Base-by-base conservation (phyloP, 2,888 invertebrate species). In the Cheilosia pagana region DNA sequence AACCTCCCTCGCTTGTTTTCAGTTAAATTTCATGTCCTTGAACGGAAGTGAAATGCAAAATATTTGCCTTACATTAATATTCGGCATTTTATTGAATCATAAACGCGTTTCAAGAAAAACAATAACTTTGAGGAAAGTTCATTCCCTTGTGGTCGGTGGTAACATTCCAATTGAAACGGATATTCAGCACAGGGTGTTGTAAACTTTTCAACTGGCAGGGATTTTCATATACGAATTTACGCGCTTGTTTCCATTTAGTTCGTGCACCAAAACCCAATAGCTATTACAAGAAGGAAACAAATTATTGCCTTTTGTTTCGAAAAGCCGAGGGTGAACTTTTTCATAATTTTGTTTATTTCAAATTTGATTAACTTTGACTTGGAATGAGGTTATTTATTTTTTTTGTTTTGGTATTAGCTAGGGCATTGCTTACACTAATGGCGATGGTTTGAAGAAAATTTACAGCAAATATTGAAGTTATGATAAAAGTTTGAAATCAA, bases 71-170 rank as follows among this genome's bases (percentile, higher is more conserved):
- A 31, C 45, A 62, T 62, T 28, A 48, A 62, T 45, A 62, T 62
- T 62, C 28, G 28, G 16, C 10, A 45, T 48, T 10, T 62, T 45
- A 62, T 62, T 45, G 45, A 48, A 62, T 48, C 62, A 45, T 45
- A 62, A 45, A 62, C 28, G 45, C 16, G 19, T 48, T 48, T 48
- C 21, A 12, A 21, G 21, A 12, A 21, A 21, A 19, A 19, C 2
- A 48, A 7, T 48, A 48, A 19, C 48, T 48, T 48, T 48, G n/a
- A 1, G 12, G 12, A 45, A 45, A 45, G n/a, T 45, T 19, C 19
- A 8, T 8, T 45, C 43, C 43, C 43, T 45, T 45, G 43, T 45
- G 43, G 43, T 45, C 16, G 19, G n/a, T 19, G 43, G 3, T 4
- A 21, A 48, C 48, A 48, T 19, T 21, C 1, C 19, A 16, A 48